Base-by-base conservation (phyloP, 2,113 vertebrate species). In the Calonectris borealis region DNA sequence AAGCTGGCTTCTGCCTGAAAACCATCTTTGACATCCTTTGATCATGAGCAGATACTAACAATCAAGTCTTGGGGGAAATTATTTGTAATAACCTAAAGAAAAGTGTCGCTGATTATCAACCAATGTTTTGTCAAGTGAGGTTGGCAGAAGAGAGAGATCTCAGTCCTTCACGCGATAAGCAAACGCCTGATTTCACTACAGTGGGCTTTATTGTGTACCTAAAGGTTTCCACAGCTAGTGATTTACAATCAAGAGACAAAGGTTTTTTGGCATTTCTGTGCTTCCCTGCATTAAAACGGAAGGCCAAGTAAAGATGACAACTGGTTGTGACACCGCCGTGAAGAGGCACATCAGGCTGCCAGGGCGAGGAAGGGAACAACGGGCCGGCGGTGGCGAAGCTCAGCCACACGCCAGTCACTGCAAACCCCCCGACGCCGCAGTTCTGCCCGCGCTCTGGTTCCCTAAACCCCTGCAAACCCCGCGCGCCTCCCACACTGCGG, bases 401-500 rank as follows among this genome's bases (percentile, higher is more conserved):
- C 38, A 20, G 61, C 42, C 4, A 4, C 10, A 8, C 10, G 7
- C 26, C 21, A 3, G 18, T 11, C 58, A 1, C 52, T 1, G 8
- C 32, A 21, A 18, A 19, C 3, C 13, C 57, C 40, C 66, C 4
- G 16, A 5, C 2, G n/a, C 27, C 60, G 3, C 34, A 4, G 13
- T 5, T 13, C 46, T 14, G n/a, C 42, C 61, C 13, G 40, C 3
- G 5, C 21, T 20, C 19, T 4, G 24, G 3, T 15, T 13, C 83
- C 46, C n/a, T 3, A 9, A 12, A 22, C 13, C 32, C 2, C 4
- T 0, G 6, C 16, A 3, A 26, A 26, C 7, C 52, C 60, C 3
- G 3, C 4, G 1, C 3, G 7, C 5, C 38, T 2, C 17, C 60
- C 2, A 4, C 21, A 5, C 29, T 1, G 21, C 1, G 38, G 10